Evolutionary conservation across 2,888 invertebrate species (phyloP).

Genomic region (Ochropacha duplaris): DNA sequence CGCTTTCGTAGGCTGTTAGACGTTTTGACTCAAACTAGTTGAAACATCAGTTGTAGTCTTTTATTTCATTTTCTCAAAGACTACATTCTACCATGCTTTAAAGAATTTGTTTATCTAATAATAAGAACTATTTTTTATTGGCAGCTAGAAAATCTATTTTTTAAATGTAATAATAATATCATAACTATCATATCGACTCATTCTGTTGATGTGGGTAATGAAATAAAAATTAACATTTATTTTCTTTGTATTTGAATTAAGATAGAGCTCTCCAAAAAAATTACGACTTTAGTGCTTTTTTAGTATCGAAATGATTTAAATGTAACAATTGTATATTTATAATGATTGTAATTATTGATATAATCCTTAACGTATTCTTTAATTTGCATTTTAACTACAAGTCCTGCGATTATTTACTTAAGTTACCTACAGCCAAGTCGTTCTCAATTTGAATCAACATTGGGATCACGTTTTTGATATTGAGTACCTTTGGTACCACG

Average conservation of each 20-base stretch:
- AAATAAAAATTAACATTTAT: neutral
- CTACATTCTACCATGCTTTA: too few species aligned
- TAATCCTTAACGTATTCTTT: neutral
- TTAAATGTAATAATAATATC: neutral
- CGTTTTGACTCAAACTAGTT: too few species aligned
- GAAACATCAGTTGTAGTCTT: too few species aligned
- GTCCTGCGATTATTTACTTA: slow-evolving; percentile 26
- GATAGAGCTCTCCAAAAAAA: neutral
- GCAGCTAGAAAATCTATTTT: too few species aligned
- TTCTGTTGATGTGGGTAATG: neutral
- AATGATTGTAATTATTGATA: neutral
- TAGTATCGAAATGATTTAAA: neutral
- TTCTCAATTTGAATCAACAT: slow-evolving; percentile 66
- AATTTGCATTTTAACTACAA: slow-evolving; percentile 3
- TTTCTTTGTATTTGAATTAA: neutral
- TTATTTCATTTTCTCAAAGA: too few species aligned
- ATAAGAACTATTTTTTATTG: too few species aligned
- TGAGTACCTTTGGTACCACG: slow-evolving; percentile 46
- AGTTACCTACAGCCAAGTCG: slow-evolving; percentile 32
- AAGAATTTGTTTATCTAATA: too few species aligned
- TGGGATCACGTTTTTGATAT: slow-evolving; percentile 71
- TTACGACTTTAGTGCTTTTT: neutral
- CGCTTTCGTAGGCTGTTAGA: too few species aligned
- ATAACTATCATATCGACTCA: neutral
- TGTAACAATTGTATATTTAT: neutral